These are phyloP conservation scores for Cheirogaleus major DNA, from an alignment of 2,797 vertebrate species.

Conservation along the genomic window DNA sequence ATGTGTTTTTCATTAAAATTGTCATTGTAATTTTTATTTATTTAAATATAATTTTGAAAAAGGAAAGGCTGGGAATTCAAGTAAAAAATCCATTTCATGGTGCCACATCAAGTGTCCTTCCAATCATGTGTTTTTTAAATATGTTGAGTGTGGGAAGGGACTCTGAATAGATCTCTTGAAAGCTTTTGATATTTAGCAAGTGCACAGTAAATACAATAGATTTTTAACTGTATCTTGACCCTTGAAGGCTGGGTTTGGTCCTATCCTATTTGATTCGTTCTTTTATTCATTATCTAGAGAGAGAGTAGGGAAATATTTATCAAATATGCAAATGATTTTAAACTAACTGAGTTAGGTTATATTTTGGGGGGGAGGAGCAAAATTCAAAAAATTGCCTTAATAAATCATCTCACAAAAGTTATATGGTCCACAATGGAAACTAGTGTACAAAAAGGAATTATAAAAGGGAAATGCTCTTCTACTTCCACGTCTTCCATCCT, in stretches of 20 bases:
- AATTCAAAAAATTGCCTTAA: background rate
- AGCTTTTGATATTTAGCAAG: slow-evolving; percentile 8
- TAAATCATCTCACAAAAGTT: background rate
- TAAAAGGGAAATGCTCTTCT: background rate
- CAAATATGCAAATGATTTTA: background rate
- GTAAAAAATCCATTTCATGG: background rate
- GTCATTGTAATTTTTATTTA: background rate
- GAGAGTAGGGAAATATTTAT: background rate
- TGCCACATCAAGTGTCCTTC: background rate
- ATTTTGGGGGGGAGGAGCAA: background rate
- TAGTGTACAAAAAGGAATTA: background rate
- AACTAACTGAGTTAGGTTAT: background rate
- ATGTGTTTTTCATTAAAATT: background rate
- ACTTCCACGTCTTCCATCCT: background rate
- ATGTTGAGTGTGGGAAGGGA: background rate
- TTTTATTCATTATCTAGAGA: slow-evolving; percentile 11
- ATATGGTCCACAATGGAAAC: background rate
- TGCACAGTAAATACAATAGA: background rate
- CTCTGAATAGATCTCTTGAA: background rate
- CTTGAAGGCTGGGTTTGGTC: background rate
- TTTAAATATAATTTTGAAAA: slow-evolving; percentile 9
- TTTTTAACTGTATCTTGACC: background rate
- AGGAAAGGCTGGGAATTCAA: background rate
- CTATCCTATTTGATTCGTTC: background rate
- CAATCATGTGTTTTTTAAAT: background rate